Conservation (phyloP, 2,888 invertebrate species). For the Ceraclea dissimilis region DNA sequence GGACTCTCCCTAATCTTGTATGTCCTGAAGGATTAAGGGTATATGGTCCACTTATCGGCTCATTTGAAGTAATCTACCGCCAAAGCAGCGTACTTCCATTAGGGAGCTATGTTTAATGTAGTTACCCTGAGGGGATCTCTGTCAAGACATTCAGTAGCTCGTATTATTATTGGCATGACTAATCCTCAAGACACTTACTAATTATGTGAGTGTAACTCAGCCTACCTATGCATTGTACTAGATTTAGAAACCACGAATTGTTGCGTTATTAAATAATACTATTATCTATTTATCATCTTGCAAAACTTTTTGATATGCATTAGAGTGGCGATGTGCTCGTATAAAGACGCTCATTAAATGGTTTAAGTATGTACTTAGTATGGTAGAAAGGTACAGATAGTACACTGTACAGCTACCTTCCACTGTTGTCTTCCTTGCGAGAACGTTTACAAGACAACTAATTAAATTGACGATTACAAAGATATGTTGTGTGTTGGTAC, state of each 20-base stretch:
- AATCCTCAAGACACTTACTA: too few species aligned
- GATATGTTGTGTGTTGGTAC: background rate
- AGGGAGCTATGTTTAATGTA: constrained; percentile 12
- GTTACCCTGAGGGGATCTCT: constrained; percentile 2
- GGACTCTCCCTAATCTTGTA: constrained; percentile 11
- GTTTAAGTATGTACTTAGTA: background rate
- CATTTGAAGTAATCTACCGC: constrained; percentile 10
- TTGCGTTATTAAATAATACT: too few species aligned
- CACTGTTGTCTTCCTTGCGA: background rate
- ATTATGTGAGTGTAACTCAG: too few species aligned
- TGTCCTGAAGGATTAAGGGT: constrained; percentile 12
- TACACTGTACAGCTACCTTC: too few species aligned
- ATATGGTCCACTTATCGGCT: constrained; percentile 18
- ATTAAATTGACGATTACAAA: constrained; percentile 17
- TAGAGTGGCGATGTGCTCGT: too few species aligned
- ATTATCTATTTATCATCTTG: too few species aligned
- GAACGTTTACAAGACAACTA: constrained; percentile 12
- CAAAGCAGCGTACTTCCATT: constrained; percentile 12
- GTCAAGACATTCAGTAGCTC: too few species aligned
- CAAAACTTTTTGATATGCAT: too few species aligned
- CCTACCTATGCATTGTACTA: too few species aligned
- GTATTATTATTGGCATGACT: too few species aligned
- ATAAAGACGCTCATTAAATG: background rate
- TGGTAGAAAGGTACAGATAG: background rate
- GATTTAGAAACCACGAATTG: too few species aligned